Conservation (phyloP, 1,140 invertebrate genomes). For the Globodera rostochiensis region DNA sequence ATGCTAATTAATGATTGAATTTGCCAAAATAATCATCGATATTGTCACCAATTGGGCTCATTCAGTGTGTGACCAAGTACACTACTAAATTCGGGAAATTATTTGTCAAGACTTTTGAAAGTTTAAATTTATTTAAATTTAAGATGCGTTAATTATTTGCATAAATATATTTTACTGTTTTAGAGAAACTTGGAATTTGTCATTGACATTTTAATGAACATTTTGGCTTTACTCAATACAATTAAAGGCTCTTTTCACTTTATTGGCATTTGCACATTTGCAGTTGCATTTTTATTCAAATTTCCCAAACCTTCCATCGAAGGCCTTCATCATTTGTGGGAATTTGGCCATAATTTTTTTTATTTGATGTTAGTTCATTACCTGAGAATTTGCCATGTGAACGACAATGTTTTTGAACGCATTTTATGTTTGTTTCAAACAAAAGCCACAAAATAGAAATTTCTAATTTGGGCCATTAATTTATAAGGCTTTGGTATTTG, state of each 20-base stretch:
- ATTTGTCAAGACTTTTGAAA: not conserved
- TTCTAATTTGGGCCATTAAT: too few relatives aligned
- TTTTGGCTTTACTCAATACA: not conserved
- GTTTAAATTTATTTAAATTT: not conserved
- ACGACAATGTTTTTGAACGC: too few relatives aligned
- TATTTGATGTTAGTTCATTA: too few relatives aligned
- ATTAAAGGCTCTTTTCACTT: not conserved
- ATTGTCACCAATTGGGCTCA: not conserved
- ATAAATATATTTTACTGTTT: not conserved
- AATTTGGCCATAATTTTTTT: too few relatives aligned
- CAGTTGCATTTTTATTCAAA: too few relatives aligned
- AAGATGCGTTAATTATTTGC: not conserved
- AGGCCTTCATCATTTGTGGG: too few relatives aligned
- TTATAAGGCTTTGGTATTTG: not conserved
- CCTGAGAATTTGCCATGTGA: not conserved
- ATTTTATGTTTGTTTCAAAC: too few relatives aligned
- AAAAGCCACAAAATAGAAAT: too few relatives aligned
- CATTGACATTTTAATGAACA: not conserved
- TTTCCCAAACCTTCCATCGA: too few relatives aligned
- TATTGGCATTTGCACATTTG: too few relatives aligned
- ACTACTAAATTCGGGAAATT: not conserved
- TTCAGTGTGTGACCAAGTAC: not conserved
- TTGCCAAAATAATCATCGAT: not conserved
- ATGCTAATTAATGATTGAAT: constrained; percentile 10
- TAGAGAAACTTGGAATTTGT: too few relatives aligned